These are phyloP conservation scores for Actinemys pallida DNA, from an alignment of 2,113 vertebrate species.

Conservation along the genomic window DNA sequence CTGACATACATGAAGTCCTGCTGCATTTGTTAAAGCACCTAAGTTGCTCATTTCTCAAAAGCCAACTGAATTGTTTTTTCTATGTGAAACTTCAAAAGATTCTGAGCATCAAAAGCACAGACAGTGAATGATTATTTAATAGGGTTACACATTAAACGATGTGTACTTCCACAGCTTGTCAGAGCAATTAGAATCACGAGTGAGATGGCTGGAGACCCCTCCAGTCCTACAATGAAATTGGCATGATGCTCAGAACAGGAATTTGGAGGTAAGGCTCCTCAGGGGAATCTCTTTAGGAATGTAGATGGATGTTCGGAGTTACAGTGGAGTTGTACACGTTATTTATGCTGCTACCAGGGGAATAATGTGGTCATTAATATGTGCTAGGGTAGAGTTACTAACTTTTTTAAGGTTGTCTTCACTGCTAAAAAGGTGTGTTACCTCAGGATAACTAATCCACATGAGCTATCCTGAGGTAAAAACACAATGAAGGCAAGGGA, in stretches of 20 bases:
- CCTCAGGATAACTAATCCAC: not conserved
- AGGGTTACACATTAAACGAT: conserved; percentile 39
- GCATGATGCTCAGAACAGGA: conserved; percentile 4
- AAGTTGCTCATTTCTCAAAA: conserved; percentile 1
- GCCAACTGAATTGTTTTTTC: not conserved
- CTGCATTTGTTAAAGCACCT: not conserved
- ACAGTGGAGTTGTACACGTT: rapidly evolving
- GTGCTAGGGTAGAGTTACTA: not conserved
- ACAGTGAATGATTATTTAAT: conserved; percentile 55
- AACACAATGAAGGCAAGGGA: not conserved
- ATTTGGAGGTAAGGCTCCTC: not conserved
- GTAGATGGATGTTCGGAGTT: not conserved
- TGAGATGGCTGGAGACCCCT: conserved; percentile 64
- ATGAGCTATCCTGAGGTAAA: not conserved
- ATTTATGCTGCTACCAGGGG: rapidly evolving
- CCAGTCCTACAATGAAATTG: conserved; percentile 25
- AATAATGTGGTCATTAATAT: rapidly evolving
- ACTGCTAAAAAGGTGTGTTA: not conserved
- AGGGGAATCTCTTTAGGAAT: not conserved
- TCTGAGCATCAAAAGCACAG: not conserved
- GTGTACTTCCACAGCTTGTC: conserved; percentile 35
- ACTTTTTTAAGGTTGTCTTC: not conserved
- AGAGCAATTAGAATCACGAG: conserved; percentile 34
- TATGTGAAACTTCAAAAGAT: conserved; percentile 22
- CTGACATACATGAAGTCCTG: rapidly evolving